Evolutionary conservation across 92 coral and sea anemone genomes (phyloP).

Genomic region (Palythoa caribaeorum): DNA sequence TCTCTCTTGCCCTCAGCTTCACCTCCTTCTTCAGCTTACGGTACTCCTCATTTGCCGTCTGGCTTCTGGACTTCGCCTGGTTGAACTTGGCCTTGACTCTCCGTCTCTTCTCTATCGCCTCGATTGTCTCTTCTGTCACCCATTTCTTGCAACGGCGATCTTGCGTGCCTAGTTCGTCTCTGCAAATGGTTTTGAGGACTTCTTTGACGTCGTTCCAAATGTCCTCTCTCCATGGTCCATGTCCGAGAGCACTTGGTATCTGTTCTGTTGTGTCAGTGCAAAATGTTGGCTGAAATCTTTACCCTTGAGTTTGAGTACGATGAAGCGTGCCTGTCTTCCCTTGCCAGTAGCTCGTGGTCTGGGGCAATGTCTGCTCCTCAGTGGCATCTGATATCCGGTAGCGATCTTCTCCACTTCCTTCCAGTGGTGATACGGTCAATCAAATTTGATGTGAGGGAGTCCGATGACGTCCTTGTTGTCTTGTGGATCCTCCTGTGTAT

Average conservation of each 20-base stretch:
- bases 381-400: neutral
- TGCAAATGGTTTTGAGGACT: neutral
- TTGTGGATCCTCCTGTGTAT: neutral
- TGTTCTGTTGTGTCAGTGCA: neutral
- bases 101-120: neutral
- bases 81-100: neutral
- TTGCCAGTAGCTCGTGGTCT: neutral
- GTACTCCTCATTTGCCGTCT: neutral
- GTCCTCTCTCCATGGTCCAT: neutral
- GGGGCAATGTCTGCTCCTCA: neutral
- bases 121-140: neutral
- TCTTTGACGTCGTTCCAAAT: neutral
- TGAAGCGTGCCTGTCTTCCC: neutral
- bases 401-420: neutral
- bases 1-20: neutral
- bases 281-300: neutral
- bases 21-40: neutral
- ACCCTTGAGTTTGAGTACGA: neutral
- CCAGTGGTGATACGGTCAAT: neutral
- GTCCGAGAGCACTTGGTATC: neutral
- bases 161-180: neutral
- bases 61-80: neutral
- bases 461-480: neutral
- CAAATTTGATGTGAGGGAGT: neutral
- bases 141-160: neutral